Conservation (phyloP, 2,797 vertebrate species). For the Microctenopoma stevenorrisi region DNA sequence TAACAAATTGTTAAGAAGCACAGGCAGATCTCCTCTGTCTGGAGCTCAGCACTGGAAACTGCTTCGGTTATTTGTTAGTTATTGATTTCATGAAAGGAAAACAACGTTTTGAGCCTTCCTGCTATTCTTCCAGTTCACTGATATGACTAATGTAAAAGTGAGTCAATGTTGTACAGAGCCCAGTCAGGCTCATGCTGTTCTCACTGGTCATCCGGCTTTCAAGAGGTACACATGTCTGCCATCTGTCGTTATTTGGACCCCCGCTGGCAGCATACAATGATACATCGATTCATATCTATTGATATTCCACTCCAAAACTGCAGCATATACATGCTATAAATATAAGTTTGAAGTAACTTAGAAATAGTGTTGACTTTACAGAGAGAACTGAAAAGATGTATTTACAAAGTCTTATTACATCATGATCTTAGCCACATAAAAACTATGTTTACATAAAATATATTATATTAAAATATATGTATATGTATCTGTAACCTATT, state of each 20-base stretch:
- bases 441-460: too few species aligned
- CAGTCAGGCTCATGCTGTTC: slow-evolving; percentile 69
- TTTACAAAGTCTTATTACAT: not conserved
- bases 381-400: too few species aligned
- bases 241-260: slow-evolving; percentile 76
- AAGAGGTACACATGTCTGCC: slow-evolving; percentile 68
- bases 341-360: not conserved
- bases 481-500: too few species aligned
- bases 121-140: slow-evolving; percentile 37
- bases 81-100: slow-evolving; percentile 14
- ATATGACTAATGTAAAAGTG: slow-evolving; percentile 68
- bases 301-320: slow-evolving; percentile 20
- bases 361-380: not conserved
- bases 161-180: slow-evolving; percentile 67
- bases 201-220: slow-evolving; percentile 56
- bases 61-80: slow-evolving; percentile 5
- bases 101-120: not conserved
- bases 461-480: too few species aligned
- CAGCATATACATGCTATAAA: not conserved
- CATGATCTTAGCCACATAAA: not conserved
- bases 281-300: slow-evolving; percentile 57
- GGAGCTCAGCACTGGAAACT: not conserved
- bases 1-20: not conserved
- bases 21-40: slow-evolving; percentile 1
- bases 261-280: slow-evolving; percentile 46